phyloP scores from a whole-genome alignment of 2,113 vertebrate genomes.

The Clarias batrachus region DNA sequence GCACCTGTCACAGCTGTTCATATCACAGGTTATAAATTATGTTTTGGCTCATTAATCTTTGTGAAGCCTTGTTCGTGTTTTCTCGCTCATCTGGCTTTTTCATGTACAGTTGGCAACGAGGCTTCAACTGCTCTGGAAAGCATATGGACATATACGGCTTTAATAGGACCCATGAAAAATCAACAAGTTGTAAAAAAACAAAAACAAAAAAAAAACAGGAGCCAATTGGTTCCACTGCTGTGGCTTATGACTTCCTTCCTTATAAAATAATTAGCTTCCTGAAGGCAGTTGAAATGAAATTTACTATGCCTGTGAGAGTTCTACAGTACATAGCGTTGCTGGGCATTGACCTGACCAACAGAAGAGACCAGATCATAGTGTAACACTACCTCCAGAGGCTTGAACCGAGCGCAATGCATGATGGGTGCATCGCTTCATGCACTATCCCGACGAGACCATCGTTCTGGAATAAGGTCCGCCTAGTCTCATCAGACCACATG shows the following conservation, averaged over 20 bases:
- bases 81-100: background rate
- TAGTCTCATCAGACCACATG: background rate
- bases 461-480: no score
- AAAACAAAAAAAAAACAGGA: background rate
- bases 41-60: background rate
- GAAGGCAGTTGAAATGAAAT: background rate
- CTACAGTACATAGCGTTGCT: no score
- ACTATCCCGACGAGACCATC: no score
- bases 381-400: no score
- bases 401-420: no score
- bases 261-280: slow-evolving; percentile 6
- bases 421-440: no score
- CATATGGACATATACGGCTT: background rate
- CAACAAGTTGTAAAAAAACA: background rate
- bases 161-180: background rate
- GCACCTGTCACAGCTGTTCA: background rate
- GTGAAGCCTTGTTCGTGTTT: background rate
- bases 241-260: slow-evolving; percentile 6
- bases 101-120: background rate
- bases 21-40: background rate
- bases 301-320: background rate
- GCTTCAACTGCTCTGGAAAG: background rate
- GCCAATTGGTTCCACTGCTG: background rate
- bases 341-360: no score
- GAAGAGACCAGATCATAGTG: no score